Base-by-base conservation (phyloP, 2,113 vertebrate genomes). In the Atractosteus spatula region DNA sequence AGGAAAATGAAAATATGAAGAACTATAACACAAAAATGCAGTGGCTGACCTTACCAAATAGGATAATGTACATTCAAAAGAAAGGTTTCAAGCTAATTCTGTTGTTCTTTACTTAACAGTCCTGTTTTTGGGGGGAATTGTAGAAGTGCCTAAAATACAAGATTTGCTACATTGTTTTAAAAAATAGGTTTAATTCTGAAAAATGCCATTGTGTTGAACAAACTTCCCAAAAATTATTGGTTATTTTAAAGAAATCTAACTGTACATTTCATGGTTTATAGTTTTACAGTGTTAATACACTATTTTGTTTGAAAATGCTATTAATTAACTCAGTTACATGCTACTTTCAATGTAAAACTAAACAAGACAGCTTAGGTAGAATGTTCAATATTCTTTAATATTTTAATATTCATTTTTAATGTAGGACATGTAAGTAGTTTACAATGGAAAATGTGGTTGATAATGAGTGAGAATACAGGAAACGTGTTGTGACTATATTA, bases 101-200 rank as follows among this genome's bases (percentile, higher is more conserved):
- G 86, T 82, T 80, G 78, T 57, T 77, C 83, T 82, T 80, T 89
- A 87, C 80, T 86, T 84, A 82, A 85, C 80, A 80, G 88, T 87
- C 85, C 87, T 87, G 86, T 89, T 88, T 83, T 87, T 85, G 86
- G 82, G 83, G 89, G 83, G 83, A 86, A 86, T 82, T 81, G 84
- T 84, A 81, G 79, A 89, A 90, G 88, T 90, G 88, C 88, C 88
- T 90, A 78, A 73, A 82, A 76, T 85, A 79, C 71, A 67, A 75
- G 73, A 29, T 29, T 29, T 29, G 29, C 1, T 29, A 29, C 75
- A 79, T 76, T 81, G 81, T 82, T 76, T 82, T 76, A 80, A 79
- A 82, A 81, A 71, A 80, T 62, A 68, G 59, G 13, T 66, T 41
- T 55, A 44, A 54, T 65, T 73, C 55, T 41, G 7, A 59, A 47